These are phyloP conservation scores for Danionella dracula DNA, from an alignment of 2,797 vertebrate genomes.

Conservation along the genomic window DNA sequence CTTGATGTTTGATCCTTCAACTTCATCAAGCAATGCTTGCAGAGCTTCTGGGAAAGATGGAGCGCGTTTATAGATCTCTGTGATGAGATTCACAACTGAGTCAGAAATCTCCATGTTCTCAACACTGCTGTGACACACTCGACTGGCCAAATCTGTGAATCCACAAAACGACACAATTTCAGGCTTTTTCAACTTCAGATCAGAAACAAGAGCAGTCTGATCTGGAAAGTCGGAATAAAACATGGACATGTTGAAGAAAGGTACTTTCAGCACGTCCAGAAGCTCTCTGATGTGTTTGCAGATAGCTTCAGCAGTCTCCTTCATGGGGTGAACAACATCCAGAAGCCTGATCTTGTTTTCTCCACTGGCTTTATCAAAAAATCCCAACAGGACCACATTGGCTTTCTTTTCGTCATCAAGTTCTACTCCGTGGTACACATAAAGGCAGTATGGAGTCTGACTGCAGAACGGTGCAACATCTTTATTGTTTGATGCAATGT, in stretches of 20 bases:
- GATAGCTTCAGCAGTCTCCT: neutral
- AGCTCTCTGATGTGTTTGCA: constrained; percentile 37
- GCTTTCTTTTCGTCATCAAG: constrained; percentile 35
- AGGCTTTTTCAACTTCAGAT: constrained; percentile 45
- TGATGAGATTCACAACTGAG: constrained; percentile 49
- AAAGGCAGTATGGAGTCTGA: constrained; percentile 59
- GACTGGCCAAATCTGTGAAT: constrained; percentile 46
- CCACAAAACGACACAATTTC: constrained; percentile 53
- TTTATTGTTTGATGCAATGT: neutral
- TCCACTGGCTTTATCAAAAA: constrained; percentile 48
- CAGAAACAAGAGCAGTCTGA: constrained; percentile 24
- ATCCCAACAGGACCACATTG: constrained; percentile 58
- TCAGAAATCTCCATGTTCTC: constrained; percentile 38
- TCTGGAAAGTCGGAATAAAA: constrained; percentile 57
- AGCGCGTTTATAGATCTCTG: constrained; percentile 51
- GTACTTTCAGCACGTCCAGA: constrained; percentile 42
- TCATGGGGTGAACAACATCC: constrained; percentile 43
- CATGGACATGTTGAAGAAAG: constrained; percentile 48
- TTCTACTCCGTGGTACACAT: constrained; percentile 54
- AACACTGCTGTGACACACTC: constrained; percentile 53
- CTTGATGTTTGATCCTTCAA: neutral
- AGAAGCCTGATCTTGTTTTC: constrained; percentile 49
- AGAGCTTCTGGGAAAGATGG: constrained; percentile 31
- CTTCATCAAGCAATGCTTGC: constrained; percentile 44
- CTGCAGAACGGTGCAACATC: constrained; percentile 32